Percentiles rank a stretch among this genome's conserved stretches.
phyloP scores from a whole-genome alignment of 2,113 vertebrate species.

The Prunella fulvescens region DNA sequence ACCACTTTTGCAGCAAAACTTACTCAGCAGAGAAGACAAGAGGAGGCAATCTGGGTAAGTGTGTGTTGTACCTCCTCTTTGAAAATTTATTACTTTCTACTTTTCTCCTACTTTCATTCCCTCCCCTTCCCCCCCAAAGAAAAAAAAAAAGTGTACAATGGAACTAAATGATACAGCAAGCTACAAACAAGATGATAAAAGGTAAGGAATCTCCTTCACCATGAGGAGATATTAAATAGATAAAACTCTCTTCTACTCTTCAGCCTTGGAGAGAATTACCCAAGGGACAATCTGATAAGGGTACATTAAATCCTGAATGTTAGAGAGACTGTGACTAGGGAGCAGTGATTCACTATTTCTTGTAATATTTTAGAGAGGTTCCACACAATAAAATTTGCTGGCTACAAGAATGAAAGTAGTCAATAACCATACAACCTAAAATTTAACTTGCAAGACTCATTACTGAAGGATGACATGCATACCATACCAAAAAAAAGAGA shows the following conservation, averaged over 20 bases:
- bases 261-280: neutral
- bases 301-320: neutral
- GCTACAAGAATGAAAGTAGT: neutral
- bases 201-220: neutral
- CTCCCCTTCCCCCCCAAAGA: fast-evolving
- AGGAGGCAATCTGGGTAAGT: neutral
- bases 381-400: neutral
- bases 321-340: neutral
- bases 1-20: neutral
- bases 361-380: neutral
- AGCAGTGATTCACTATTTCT: neutral
- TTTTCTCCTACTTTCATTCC: neutral
- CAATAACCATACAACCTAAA: neutral
- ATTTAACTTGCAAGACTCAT: neutral
- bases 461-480: neutral
- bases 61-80: neutral
- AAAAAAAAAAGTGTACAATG: neutral
- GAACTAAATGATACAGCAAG: neutral
- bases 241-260: neutral
- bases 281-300: neutral
- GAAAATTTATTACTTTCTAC: neutral
- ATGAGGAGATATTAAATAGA: neutral
- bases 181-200: neutral
- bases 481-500: neutral
- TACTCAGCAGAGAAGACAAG: neutral